These are phyloP conservation scores for Bemisia tabaci DNA, from an alignment of 1,140 invertebrate species.

Conservation along the genomic window DNA sequence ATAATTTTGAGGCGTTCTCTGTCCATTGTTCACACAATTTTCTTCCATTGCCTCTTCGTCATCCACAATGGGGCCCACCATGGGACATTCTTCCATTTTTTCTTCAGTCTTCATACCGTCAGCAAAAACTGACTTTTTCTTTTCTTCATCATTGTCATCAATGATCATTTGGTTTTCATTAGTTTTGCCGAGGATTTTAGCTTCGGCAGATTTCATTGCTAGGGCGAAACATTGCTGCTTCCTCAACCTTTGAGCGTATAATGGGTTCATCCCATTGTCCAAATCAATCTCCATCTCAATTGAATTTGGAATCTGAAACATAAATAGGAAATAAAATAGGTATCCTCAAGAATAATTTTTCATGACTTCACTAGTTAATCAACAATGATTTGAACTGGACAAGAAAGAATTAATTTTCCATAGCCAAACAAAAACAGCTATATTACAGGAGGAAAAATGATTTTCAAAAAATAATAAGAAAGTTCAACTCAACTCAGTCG, in stretches of 20 bases:
- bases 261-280: not conserved
- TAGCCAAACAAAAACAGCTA: too few species aligned
- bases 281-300: not conserved
- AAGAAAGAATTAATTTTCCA: too few species aligned
- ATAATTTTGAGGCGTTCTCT: not conserved
- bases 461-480: too few species aligned
- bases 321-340: too few species aligned
- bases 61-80: not conserved
- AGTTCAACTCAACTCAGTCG: too few species aligned
- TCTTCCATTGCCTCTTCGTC: not conserved
- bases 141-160: not conserved
- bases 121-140: not conserved
- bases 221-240: not conserved
- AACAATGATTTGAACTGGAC: too few species aligned
- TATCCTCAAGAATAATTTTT: too few species aligned
- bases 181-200: not conserved
- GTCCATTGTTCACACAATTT: not conserved
- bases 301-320: not conserved
- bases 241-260: not conserved
- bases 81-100: not conserved
- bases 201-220: not conserved
- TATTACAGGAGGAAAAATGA: too few species aligned
- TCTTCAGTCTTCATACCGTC: not conserved
- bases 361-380: too few species aligned
- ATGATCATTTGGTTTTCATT: not conserved